phyloP scores from a whole-genome alignment of 2,113 vertebrate genomes.

The Anseranas semipalmata region DNA sequence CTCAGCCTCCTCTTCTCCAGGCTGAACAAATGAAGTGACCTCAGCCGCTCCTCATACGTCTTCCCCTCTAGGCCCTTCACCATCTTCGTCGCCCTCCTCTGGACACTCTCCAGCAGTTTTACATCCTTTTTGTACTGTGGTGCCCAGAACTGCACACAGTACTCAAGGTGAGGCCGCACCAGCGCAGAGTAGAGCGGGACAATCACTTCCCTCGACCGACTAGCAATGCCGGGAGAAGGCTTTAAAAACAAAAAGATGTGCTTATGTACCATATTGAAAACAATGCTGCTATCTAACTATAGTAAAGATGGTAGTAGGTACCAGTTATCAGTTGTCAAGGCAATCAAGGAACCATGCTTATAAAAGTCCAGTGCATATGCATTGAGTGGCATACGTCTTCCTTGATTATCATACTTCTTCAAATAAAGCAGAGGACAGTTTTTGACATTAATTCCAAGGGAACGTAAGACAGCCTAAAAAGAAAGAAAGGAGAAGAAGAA shows the following conservation, averaged over 20 bases:
- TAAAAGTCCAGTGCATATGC: slow-evolving; percentile 76
- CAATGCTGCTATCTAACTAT: neutral
- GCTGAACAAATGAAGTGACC: no score
- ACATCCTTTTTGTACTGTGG: no score
- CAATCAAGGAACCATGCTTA: slow-evolving; percentile 69
- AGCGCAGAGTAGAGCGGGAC: no score
- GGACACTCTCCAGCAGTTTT: no score
- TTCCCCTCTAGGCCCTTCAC: no score
- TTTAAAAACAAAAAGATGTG: neutral
- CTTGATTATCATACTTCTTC: slow-evolving; percentile 21
- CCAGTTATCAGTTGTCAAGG: slow-evolving; percentile 70
- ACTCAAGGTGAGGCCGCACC: no score
- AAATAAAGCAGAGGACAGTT: slow-evolving; percentile 62
- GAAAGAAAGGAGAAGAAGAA: neutral
- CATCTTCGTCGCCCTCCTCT: no score
- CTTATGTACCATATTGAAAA: neutral
- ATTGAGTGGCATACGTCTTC: slow-evolving; percentile 65
- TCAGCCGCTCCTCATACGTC: no score
- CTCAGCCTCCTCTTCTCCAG: no score
- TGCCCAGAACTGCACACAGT: no score
- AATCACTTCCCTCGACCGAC: no score
- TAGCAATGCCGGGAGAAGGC: no score
- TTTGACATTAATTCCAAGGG: slow-evolving; percentile 33
- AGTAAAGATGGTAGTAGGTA: neutral
- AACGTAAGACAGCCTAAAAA: slow-evolving; percentile 44